Evolutionary conservation across 2,888 invertebrate genomes (phyloP), one percentile per base, ranked within the genome.

Genomic region (Stramonita haemastoma): DNA sequence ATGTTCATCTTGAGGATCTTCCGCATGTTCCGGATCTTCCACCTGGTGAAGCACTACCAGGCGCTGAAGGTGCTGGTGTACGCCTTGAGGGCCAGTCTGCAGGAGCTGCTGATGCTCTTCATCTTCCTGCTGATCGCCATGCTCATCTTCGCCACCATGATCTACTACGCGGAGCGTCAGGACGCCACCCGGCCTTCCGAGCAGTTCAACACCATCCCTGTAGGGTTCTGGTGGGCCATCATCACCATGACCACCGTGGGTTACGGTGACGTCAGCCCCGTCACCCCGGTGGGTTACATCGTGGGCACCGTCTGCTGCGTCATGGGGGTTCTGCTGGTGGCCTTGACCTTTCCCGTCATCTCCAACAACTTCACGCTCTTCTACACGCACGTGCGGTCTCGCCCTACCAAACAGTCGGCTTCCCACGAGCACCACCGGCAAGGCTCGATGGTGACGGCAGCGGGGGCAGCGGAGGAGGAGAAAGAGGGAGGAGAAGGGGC

Each of bases 1-100:
- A 95, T 96, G 92, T 96, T 96, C 92, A 96, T 96, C 90, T 93
- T 96, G 91, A 95, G 96, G 70, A 96, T 96, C 89, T 95, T 96
- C 90, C 94, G 96, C 85, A 96, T 96, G 93, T 95, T 96, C 91
- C 94, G 96, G 57, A 95, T 96, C 73, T 96, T 96, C 94, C 96
- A 96, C 91, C 92, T 96, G 87, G 96, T 96, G 22, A 96, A 96
- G 92, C 96, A 96, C 91, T 96, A 96, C 91, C 96, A 96, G 90
- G 96, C 96, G 6, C 34, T 86, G 6, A 66, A 86, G 34, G 96
- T 96, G 90, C 93, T 96, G 87, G 96, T 96, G 60, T 96, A 96
- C 91, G 96, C 96, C n/a, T 95, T 96, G 90, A 95, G 95, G 88
- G 96, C 96, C 56, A 96, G 96, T 90, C 95, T 96, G 91, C 95